Base-by-base conservation (phyloP, 2,888 invertebrate species). In the Spodoptera picta region DNA sequence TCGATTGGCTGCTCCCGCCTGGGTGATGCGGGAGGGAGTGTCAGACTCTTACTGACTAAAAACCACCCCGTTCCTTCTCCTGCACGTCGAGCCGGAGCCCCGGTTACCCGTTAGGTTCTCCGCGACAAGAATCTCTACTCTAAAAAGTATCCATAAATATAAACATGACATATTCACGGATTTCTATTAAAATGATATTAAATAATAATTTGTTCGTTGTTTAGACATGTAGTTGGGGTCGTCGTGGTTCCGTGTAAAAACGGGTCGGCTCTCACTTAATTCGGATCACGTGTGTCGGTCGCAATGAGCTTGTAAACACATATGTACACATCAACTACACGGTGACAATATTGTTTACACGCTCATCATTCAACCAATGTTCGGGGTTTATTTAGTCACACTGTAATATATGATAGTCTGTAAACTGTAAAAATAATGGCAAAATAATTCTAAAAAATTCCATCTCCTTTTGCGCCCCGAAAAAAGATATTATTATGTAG, bases 291-390 rank as follows among this genome's bases (percentile, higher is more conserved):
- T 84, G 73, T 76, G 65, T 64, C 76, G 77, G 75, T 73, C 82
- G 82, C 86, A 84, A 87, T 84, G 87, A 86, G 83, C 83, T 77
- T 82, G 86, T 84, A 85, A 88, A 87, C 89, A 87, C 82, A 83
- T 80, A 71, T 76, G 73, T 77, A 77, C 65, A 73, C 78, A 62
- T 75, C 66, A 69, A 72, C 75, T 75, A 79, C 73, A 66, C 77
- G 72, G 70, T 77, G 74, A 80, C 81, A 82, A 79, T 84, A 80
- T 69, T 73, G 69, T 70, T 56, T 45, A 54, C 72, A 48, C 19
- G 50, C 42, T 60, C 65, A 75, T 71, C 60, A 57, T 71, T 71
- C 50, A 71, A 53, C 42, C 36, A 19, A 46, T 63, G 50, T 73
- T 51, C 50, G 11, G 27, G 12, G 31, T 44, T 53, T 42, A 36